Percentiles rank a stretch among this genome's conserved stretches.
These are phyloP conservation scores for Venusia cambrica DNA, from an alignment of 2,888 invertebrate species.

Conservation along the genomic window DNA sequence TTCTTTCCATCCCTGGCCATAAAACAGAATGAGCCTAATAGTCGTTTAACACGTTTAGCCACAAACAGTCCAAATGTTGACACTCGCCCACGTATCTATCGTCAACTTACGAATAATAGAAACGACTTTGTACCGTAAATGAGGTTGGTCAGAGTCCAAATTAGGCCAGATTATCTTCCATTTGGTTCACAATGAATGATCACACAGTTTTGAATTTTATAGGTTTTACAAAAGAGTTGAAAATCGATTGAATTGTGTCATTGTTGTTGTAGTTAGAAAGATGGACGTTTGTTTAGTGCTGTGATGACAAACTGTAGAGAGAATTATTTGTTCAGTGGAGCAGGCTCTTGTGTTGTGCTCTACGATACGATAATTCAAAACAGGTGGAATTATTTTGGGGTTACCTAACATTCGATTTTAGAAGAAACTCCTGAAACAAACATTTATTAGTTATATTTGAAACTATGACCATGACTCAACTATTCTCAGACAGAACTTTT, in stretches of 20 bases:
- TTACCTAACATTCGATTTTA: too few species aligned
- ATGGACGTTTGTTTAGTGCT: slow-evolving; percentile 20
- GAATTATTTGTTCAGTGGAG: slow-evolving; percentile 19
- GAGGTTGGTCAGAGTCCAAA: too few species aligned
- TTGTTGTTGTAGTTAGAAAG: slow-evolving; percentile 21
- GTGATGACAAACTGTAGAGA: slow-evolving; percentile 22
- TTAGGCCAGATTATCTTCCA: too few species aligned
- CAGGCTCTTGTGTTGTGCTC: slow-evolving; percentile 10
- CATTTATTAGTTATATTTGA: too few species aligned
- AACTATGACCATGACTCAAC: too few species aligned
- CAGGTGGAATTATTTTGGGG: slow-evolving; percentile 15
- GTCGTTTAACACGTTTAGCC: slow-evolving; percentile 26
- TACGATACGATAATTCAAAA: slow-evolving; percentile 12
- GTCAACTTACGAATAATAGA: slow-evolving; percentile 2
- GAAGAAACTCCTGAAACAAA: too few species aligned
- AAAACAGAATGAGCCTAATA: slow-evolving; percentile 24
- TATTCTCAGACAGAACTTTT: too few species aligned
- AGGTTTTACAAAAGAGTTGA: too few species aligned
- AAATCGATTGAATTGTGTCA: background rate
- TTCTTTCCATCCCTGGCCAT: slow-evolving; percentile 16
- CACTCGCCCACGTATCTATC: slow-evolving; percentile 18
- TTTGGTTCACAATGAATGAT: too few species aligned
- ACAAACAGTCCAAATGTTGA: slow-evolving; percentile 21
- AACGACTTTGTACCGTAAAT: background rate
- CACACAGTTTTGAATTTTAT: too few species aligned